Evolutionary conservation across 2,888 invertebrate genomes (phyloP), one percentile per base, ranked within the genome.

Genomic region (Cremastobaeus sp.): DNA sequence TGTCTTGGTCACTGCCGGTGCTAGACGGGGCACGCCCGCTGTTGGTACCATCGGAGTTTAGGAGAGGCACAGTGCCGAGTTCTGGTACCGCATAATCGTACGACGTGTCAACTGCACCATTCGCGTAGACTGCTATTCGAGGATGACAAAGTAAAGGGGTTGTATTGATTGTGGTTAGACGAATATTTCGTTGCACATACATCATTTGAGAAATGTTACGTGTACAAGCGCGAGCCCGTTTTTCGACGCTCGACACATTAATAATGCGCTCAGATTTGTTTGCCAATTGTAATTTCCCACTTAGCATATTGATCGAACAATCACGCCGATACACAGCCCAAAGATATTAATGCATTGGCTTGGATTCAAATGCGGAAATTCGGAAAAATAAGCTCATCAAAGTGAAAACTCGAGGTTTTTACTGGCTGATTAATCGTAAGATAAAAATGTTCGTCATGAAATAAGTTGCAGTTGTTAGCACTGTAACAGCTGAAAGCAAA

Each of bases 51-150:
- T 89, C 89, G 71, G 90, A 89, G 57, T 90, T 90, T 77, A 93
- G 88, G 70, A 93, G 87, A 65, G 93, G 93, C 77, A 92, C 90
- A 1, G 92, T 92, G 76, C 93, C 92, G 79, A 92, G 89, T 88
- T 94, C 93, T 12, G 94, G 94, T 76, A 94, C 92, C 62, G 94
- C 94, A 88, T 94, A 94, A 87, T 94, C 94, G 88, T 94, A 93
- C 78, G 91, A 91, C 77, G 92, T 91, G 87, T 93, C 86, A 80
- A 86, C 83, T 77, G 82, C 84, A 80, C 86, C 86, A 77, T 86
- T 86, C 77, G 86, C 86, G 82, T 86, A 86, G 69, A 86, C 83
- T 71, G 83, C 85, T 86, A 81, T 59, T 79, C 80, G 81, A 74
- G 52, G 54, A 77, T 71, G 68, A 74, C 62, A 76, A 69, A 76